Evolutionary conservation across 2,113 vertebrate species (phyloP).

Genomic region (Onychorhynchus coronatus): DNA sequence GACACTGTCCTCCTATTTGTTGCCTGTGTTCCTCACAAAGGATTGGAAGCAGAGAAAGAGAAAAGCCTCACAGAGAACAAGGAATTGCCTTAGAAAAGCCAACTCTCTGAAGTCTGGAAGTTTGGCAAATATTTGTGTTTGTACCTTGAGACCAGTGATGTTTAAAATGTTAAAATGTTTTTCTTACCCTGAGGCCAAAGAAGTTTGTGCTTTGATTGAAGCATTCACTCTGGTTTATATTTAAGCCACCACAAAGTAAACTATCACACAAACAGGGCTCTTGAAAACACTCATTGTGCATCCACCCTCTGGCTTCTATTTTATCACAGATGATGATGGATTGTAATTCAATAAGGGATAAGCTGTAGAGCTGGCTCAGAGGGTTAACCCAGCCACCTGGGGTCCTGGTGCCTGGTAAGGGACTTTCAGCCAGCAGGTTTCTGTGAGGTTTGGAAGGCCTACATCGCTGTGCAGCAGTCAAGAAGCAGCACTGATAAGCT

Average conservation of each 20-base stretch:
- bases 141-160: not conserved
- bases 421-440: not conserved
- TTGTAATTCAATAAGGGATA: slow-evolving; percentile 19
- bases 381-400: not conserved
- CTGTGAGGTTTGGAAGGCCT: not conserved
- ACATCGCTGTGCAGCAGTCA: not conserved
- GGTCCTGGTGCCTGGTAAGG: not conserved
- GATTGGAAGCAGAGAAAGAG: not conserved
- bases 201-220: slow-evolving; percentile 33
- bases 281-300: not conserved
- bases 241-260: slow-evolving; percentile 7
- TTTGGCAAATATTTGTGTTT: slow-evolving; percentile 30
- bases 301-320: slow-evolving; percentile 13
- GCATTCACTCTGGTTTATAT: not conserved
- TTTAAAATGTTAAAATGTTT: slow-evolving; percentile 33
- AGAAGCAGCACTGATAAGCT: not conserved
- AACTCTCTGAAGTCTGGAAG: not conserved
- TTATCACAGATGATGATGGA: slow-evolving; percentile 14
- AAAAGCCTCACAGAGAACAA: not conserved
- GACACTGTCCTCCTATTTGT: not conserved
- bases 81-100: not conserved
- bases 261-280: not conserved
- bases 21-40: not conserved
- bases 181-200: not conserved
- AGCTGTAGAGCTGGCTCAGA: not conserved